phyloP scores from a whole-genome alignment of 1,140 invertebrate species.

The Drosophila saltans region DNA sequence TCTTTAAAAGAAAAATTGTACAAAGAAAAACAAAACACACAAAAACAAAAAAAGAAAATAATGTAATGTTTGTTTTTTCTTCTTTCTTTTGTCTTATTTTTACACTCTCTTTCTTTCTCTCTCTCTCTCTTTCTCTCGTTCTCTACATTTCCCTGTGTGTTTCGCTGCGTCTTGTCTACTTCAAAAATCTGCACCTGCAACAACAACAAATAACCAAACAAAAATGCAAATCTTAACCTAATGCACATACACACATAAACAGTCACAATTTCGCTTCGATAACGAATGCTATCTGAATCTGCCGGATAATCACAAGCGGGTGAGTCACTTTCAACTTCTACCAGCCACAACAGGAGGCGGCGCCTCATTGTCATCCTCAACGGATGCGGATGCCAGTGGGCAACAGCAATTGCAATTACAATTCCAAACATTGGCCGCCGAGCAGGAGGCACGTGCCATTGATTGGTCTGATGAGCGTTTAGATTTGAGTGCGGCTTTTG shows the following conservation, averaged over 20 bases:
- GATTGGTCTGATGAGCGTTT: constrained; percentile 76
- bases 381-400: constrained; percentile 35
- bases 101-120: constrained; percentile 41
- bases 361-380: constrained; percentile 12
- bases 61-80: constrained; percentile 46
- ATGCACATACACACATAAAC: constrained; percentile 68
- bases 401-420: constrained; percentile 67
- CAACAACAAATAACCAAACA: constrained; percentile 23
- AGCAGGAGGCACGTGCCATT: constrained; percentile 75
- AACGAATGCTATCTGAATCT: constrained; percentile 98
- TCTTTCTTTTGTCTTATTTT: constrained; percentile 52
- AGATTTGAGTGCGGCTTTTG: constrained; percentile 75
- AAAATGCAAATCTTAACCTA: constrained; percentile 15
- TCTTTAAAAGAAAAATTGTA: neutral
- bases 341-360: constrained; percentile 48
- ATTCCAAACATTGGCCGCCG: constrained; percentile 71
- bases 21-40: neutral
- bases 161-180: constrained; percentile 22
- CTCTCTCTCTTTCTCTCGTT: constrained; percentile 31
- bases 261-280: constrained; percentile 99
- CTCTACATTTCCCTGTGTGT: constrained; percentile 23
- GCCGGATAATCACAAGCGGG: constrained; percentile 97
- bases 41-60: constrained; percentile 16
- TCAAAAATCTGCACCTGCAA: constrained; percentile 31
- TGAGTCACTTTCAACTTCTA: constrained; percentile 87